Evolutionary conservation across 1,140 invertebrate species (phyloP).

Genomic region (Solen grandis): DNA sequence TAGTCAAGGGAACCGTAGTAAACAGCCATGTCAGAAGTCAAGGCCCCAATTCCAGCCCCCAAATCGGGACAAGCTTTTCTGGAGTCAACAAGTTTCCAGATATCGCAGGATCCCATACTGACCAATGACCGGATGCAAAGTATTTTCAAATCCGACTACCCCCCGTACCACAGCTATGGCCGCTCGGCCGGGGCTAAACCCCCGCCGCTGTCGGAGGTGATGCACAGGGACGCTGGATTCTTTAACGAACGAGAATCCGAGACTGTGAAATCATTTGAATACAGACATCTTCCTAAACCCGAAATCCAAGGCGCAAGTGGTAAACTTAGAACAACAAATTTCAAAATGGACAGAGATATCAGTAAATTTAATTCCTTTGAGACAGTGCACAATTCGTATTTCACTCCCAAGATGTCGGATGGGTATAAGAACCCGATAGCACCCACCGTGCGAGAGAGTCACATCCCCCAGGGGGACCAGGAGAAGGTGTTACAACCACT

Average conservation of each 20-base stretch:
- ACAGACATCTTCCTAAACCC: constrained; percentile 64
- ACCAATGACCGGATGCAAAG: constrained; percentile 64
- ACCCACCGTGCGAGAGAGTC: constrained; percentile 40
- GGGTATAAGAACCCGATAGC: constrained; percentile 46
- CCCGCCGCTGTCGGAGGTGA: constrained; percentile 71
- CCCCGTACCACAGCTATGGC: constrained; percentile 60
- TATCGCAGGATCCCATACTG: constrained; percentile 68
- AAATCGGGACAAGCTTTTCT: constrained; percentile 61
- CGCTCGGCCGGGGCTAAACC: constrained; percentile 59
- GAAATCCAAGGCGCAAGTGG: constrained; percentile 65
- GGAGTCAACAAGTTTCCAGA: constrained; percentile 69
- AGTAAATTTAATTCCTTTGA: constrained; percentile 71
- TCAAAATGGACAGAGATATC: constrained; percentile 75
- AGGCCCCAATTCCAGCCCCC: constrained; percentile 53
- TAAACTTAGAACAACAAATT: constrained; percentile 74
- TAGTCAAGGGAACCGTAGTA: too few species aligned
- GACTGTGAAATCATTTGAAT: constrained; percentile 69
- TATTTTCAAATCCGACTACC: constrained; percentile 75
- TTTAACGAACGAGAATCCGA: constrained; percentile 74
- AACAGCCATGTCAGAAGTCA: too few species aligned
- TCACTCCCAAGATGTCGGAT: constrained; percentile 67
- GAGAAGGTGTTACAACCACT: constrained; percentile 70
- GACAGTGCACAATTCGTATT: constrained; percentile 73
- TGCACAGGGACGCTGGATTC: constrained; percentile 72
- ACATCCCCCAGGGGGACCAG: constrained; percentile 72